A percentile compares a stretch with the other conserved stretches of the same genome.
phyloP scores from a whole-genome alignment of 2,888 invertebrate genomes.

The Thyatira batis region DNA sequence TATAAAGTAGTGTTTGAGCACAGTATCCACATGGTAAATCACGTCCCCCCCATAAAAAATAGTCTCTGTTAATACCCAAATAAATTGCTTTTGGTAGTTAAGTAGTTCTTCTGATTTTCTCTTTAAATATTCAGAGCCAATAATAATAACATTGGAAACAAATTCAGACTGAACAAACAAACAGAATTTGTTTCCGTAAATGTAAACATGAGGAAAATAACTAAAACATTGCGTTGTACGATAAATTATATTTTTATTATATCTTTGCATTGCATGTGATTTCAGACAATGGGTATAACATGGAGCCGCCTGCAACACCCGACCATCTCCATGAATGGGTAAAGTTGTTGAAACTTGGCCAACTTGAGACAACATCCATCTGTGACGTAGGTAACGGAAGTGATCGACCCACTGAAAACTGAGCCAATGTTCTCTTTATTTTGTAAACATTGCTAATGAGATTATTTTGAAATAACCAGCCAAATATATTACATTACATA shows the following conservation, averaged over 20 bases:
- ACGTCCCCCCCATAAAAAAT: neutral
- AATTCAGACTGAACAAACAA: neutral
- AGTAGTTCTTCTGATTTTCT: neutral
- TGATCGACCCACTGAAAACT: conserved; percentile 34
- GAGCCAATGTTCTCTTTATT: conserved; percentile 23
- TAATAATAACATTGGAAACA: neutral
- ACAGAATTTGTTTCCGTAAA: neutral
- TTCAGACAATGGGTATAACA: neutral
- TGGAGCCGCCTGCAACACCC: conserved; percentile 7
- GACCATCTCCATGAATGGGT: conserved; percentile 14
- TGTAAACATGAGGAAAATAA: neutral
- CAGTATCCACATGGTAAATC: no score
- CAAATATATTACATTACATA: no score
- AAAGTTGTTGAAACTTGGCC: conserved; percentile 35
- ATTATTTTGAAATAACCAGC: neutral
- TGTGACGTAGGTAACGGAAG: conserved; percentile 32
- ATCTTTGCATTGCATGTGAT: neutral
- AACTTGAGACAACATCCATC: conserved; percentile 35
- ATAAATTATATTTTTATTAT: neutral
- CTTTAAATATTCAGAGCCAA: neutral
- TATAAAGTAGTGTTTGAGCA: no score
- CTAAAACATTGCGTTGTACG: neutral
- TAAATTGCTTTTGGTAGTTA: no score
- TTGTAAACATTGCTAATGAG: conserved; percentile 2
- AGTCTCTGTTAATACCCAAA: no score